Evolutionary conservation across 53 echinoderm and acorn worm species (phyloP), one percentile per base, ranked within the genome.

Genomic region (Henricia sp.): DNA sequence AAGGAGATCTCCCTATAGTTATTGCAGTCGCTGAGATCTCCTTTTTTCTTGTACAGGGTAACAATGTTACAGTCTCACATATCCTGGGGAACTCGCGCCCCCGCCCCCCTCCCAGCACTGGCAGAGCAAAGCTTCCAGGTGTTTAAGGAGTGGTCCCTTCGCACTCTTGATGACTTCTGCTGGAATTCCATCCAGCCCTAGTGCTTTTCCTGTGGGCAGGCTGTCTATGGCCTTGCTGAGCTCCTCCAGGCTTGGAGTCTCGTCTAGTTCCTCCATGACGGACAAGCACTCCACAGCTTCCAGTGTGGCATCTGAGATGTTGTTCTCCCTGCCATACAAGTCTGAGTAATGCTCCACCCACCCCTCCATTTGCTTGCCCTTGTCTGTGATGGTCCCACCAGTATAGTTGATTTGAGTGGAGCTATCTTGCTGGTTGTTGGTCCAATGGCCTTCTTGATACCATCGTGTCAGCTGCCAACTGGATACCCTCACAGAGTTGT

Each of bases 41-140:
- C 91, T 37, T 86, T 87, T 82, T 91, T 90, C 69, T 85, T 90
- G 71, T 85, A 90, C 32, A 85, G 62, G 0, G 90, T 90, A 48
- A 77, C 37, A 8, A 90, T 55, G 21, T 23, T 19, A 23, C 13
- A 5, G 21, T n/a, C 56, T 20, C 56, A 19, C 56, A 55, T 55
- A 23, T 55, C 56, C 21, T 55, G 56, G 13, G 56, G 56, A 55
- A 55, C 56, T 55, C 4, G 19, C 21, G n/a, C n/a, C 56, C 56
- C 21, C 56, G 12, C 56, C 56, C 21, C 21, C 56, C 5, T 55
- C 56, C 56, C 56, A 55, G 21, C 56, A 55, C 21, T 55, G 56
- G 21, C 56, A 55, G 56, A 55, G 12, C 5, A 55, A 23, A 5
- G 13, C 21, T 5, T 67, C 6, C 26, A 67, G 11, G 39, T 10